These are phyloP conservation scores for Porphyrio hochstetteri DNA, from an alignment of 2,113 vertebrate species.

Conservation along the genomic window DNA sequence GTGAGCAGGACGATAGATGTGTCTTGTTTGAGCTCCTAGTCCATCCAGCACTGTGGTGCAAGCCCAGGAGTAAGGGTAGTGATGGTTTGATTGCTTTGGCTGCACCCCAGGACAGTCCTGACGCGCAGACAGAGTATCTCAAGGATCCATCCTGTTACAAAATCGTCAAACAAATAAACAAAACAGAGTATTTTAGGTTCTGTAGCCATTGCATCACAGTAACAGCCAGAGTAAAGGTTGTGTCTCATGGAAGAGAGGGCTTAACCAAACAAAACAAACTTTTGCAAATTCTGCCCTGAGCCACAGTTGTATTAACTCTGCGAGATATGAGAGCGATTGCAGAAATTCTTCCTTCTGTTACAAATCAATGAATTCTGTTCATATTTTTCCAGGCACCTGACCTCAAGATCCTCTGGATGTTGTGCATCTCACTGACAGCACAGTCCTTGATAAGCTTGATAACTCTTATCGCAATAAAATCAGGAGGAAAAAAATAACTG, in stretches of 20 bases:
- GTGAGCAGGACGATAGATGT: accelerated
- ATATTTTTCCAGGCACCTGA: not conserved
- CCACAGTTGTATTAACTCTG: not conserved
- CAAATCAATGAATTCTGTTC: not conserved
- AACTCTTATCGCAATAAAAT: not conserved
- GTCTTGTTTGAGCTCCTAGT: not conserved
- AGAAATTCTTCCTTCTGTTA: not conserved
- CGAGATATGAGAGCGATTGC: not conserved
- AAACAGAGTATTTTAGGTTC: not conserved
- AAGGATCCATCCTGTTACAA: not conserved
- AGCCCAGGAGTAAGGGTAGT: not conserved
- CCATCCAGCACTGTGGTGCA: accelerated
- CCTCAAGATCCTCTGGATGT: not conserved
- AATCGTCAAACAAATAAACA: constrained; percentile 20
- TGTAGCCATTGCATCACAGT: not conserved
- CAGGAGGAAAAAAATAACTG: not conserved
- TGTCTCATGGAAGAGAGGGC: accelerated
- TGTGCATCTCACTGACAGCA: not conserved
- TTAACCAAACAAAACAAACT: not conserved
- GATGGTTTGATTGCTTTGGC: not conserved
- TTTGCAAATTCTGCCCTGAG: not conserved
- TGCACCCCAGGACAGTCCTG: not conserved
- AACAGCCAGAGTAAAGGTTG: not conserved
- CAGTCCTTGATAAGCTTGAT: not conserved
- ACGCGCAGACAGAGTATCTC: not conserved